Evolutionary conservation across 1,140 invertebrate species (phyloP).

Genomic region (Bombus confusus): DNA sequence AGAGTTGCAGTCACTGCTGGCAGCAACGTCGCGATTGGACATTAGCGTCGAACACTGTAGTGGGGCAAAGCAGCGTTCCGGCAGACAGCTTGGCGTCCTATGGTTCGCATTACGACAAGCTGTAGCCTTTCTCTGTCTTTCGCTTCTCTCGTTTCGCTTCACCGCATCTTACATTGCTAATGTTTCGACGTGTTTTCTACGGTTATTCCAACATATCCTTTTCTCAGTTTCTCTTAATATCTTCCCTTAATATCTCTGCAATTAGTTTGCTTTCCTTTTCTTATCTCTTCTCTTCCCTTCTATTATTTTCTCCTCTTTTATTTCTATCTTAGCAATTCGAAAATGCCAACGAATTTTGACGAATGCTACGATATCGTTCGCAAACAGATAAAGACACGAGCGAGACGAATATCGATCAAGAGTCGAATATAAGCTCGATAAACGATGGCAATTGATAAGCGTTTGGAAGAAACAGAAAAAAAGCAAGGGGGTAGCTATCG

Average conservation of each 20-base stretch:
- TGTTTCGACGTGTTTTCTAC: neutral
- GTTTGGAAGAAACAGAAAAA: too few relatives aligned
- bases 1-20: constrained; percentile 18
- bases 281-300: neutral
- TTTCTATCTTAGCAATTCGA: too few relatives aligned
- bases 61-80: constrained; percentile 76
- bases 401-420: too few relatives aligned
- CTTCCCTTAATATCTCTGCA: neutral
- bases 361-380: too few relatives aligned
- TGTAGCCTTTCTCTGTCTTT: constrained; percentile 78
- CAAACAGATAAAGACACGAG: too few relatives aligned
- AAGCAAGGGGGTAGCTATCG: too few relatives aligned
- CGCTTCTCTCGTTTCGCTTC: constrained; percentile 58
- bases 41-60: constrained; percentile 60
- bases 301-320: neutral
- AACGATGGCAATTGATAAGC: too few relatives aligned
- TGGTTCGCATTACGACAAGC: constrained; percentile 79
- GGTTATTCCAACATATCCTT: neutral
- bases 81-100: constrained; percentile 83
- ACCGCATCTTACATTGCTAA: constrained; percentile 15
- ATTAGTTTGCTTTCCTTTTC: neutral
- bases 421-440: too few relatives aligned
- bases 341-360: too few relatives aligned
- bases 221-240: neutral
- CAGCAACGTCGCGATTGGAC: constrained; percentile 46